Evolutionary conservation across 1,140 invertebrate species (phyloP).

Genomic region (Bombus sibiricus): DNA sequence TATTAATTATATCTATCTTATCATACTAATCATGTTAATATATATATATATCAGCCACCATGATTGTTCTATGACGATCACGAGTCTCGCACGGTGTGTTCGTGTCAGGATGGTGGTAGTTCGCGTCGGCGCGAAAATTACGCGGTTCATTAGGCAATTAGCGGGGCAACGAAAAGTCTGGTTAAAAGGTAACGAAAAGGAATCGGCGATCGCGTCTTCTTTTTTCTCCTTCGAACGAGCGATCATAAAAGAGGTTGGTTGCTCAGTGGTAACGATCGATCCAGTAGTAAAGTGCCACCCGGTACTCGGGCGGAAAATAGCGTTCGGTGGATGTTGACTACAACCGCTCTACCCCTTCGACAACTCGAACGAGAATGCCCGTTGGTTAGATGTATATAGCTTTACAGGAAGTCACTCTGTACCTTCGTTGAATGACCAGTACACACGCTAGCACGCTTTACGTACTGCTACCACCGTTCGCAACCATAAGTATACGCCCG

Average conservation of each 20-base stretch:
- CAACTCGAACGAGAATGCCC: constrained; percentile 67
- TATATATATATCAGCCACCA: neutral
- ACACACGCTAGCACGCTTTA: constrained; percentile 55
- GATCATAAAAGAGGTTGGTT: constrained; percentile 43
- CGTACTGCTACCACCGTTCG: constrained; percentile 19
- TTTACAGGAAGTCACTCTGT: constrained; percentile 73
- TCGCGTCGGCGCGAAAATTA: constrained; percentile 7
- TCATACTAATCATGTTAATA: too few relatives aligned
- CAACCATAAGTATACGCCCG: constrained; percentile 39
- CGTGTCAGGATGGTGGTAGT: too few relatives aligned
- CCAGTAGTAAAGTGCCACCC: constrained; percentile 62
- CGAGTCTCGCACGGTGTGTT: neutral
- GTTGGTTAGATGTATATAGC: constrained; percentile 68
- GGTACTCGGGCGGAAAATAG: constrained; percentile 70
- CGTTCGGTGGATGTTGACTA: constrained; percentile 69
- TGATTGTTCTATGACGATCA: neutral
- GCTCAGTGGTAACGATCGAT: constrained; percentile 54
- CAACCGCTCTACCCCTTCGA: constrained; percentile 66
- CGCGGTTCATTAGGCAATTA: constrained; percentile 38
- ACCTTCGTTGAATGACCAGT: constrained; percentile 70
- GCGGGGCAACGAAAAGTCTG: constrained; percentile 14
- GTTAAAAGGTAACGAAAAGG: constrained; percentile 24
- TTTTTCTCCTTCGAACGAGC: neutral
- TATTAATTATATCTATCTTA: too few relatives aligned
- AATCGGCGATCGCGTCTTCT: constrained; percentile 20